Evolutionary conservation across 2,888 invertebrate species (phyloP), one percentile per base, ranked within the genome.

Genomic region (Yponomeuta cagnagella): DNA sequence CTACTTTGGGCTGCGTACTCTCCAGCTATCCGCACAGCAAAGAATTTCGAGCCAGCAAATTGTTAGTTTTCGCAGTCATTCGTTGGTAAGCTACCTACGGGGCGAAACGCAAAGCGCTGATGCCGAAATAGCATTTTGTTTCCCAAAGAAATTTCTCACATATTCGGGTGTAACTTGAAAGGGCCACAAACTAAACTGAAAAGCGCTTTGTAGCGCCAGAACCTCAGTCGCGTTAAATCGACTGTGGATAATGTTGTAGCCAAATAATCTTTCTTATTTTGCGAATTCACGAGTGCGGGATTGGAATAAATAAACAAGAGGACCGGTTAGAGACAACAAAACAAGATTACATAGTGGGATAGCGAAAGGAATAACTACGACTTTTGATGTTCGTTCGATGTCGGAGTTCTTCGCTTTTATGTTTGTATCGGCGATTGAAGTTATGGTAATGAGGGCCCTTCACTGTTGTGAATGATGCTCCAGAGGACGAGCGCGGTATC

Each of bases 401-500:
- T 65, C 65, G 10, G 77, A 74, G 74, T 74, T 69, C 72, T 70
- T 71, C 70, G 71, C 70, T 72, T 75, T 76, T 76, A 74, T 76
- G 73, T 74, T 74, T 77, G 76, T 78, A 79, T 80, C 74, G 75
- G 74, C 72, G 74, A 74, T 76, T 75, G 74, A 69, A 72, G 75
- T 75, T 80, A 82, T 77, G 75, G 75, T 76, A 78, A 80, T 78
- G 72, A 75, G 71, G 74, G 74, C 73, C 12, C 52, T 43, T 12
- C 64, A 67, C n/a, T 63, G 64, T 73, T 72, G 70, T 68, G n/a
- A 48, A 43, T 48, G 48, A 68, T 68, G 48, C 68, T 43, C 66
- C 23, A 48, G n/a, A 23, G 23, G 23, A 68, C 68, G 68, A 4
- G 68, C 12, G 68, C 23, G 48, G 68, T 15, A 68, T 68, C 68